Evolutionary conservation across 2,888 invertebrate species (phyloP).

Genomic region (Drosophila falleni): DNA sequence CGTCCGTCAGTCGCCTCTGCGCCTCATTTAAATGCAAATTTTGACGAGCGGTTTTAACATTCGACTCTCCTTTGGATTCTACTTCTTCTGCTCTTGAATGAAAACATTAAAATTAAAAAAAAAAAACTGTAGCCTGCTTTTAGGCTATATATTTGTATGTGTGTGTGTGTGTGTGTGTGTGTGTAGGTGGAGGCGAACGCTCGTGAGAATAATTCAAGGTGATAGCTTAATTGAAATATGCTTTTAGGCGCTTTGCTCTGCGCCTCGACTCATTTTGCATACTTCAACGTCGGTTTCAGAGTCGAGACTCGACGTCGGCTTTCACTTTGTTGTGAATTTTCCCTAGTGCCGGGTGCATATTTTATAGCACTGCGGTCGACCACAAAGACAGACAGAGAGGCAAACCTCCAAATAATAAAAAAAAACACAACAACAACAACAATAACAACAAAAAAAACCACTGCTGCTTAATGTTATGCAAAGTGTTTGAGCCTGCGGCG

Average conservation of each 20-base stretch:
- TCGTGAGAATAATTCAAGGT: conserved; percentile 83
- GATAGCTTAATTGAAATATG: conserved; percentile 85
- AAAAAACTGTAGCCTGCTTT: conserved; percentile 61
- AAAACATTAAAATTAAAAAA: conserved; percentile 80
- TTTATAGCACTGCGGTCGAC: conserved; percentile 72
- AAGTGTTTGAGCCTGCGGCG: conserved; percentile 77
- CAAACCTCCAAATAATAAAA: conserved; percentile 37
- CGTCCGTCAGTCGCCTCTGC: conserved; percentile 70
- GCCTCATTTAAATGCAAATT: conserved; percentile 85
- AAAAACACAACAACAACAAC: conserved; percentile 37
- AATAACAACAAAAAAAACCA: conserved; percentile 41
- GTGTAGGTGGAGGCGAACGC: conserved; percentile 37
- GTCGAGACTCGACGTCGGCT: conserved; percentile 40
- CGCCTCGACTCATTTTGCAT: conserved; percentile 57
- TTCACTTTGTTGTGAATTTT: conserved; percentile 66
- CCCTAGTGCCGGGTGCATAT: conserved; percentile 66
- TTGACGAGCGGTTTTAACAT: conserved; percentile 79
- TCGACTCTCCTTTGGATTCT: conserved; percentile 49
- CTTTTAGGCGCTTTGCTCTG: conserved; percentile 80
- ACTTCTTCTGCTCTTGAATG: conserved; percentile 62
- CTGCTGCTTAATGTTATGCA: conserved; percentile 76
- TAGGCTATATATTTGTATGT: conserved; percentile 44
- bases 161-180: background rate
- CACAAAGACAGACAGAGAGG: conserved; percentile 39
- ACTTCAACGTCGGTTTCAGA: conserved; percentile 42